phyloP scores from a whole-genome alignment of 1,140 invertebrate species.

The Drosophila cardini region DNA sequence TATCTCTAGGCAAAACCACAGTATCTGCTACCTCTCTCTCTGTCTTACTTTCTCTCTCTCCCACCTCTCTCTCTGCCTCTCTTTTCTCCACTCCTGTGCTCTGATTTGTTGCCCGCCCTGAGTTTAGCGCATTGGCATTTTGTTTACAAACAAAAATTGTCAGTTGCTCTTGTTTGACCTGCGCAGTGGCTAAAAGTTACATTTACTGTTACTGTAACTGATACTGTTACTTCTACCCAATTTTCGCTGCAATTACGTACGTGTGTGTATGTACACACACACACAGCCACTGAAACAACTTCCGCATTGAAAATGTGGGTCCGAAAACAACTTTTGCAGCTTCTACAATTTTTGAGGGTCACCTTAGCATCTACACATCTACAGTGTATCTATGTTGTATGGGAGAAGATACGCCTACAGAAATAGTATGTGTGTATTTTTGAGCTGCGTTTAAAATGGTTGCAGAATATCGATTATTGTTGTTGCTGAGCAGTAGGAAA shows the following conservation, averaged over 20 bases:
- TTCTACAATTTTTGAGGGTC: conserved; percentile 52
- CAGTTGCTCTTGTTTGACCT: conserved; percentile 67
- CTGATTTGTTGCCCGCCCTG: conserved; percentile 21
- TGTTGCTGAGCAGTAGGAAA: conserved; percentile 15
- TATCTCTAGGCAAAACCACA: not conserved
- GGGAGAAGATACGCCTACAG: not conserved
- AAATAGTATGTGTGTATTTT: conserved; percentile 15
- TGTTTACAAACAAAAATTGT: conserved; percentile 78
- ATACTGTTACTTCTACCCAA: not conserved
- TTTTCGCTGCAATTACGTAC: conserved; percentile 62
- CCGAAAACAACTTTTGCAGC: conserved; percentile 45
- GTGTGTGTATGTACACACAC: conserved; percentile 23
- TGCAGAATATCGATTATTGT: conserved; percentile 45
- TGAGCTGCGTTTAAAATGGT: conserved; percentile 14
- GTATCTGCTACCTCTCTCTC: conserved; percentile 2
- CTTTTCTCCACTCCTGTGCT: conserved; percentile 7
- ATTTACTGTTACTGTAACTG: conserved; percentile 8
- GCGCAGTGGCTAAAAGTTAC: conserved; percentile 56
- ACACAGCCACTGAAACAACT: conserved; percentile 30
- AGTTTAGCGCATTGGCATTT: conserved; percentile 48
- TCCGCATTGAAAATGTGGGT: conserved; percentile 43
- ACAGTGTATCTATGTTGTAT: too few relatives aligned
- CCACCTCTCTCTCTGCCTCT: conserved; percentile 6
- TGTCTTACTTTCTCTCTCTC: not conserved
- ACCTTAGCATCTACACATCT: conserved; percentile 50